Conservation (phyloP, 2,797 vertebrate genomes). For the Mus minutoides region DNA sequence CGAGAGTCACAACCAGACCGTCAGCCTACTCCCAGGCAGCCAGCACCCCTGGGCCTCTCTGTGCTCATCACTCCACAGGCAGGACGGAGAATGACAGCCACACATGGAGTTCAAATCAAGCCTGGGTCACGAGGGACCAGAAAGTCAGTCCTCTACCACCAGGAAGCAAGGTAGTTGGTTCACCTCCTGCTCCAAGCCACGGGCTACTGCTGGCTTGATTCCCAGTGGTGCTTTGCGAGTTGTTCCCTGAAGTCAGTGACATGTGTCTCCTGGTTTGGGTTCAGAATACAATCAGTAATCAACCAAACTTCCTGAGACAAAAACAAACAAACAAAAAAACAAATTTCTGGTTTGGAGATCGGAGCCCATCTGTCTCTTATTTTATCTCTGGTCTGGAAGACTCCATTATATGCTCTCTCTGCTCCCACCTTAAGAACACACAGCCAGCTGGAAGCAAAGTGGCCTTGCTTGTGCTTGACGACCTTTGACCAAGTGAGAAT, state of each 20-base stretch:
- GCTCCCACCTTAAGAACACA: background rate
- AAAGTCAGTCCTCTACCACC: background rate
- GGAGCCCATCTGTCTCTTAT: constrained; percentile 83
- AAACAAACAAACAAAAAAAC: background rate
- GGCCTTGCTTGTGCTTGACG: constrained; percentile 60
- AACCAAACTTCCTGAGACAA: constrained; percentile 43
- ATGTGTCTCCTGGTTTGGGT: constrained; percentile 65
- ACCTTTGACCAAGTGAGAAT: constrained; percentile 2
- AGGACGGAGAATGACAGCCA: background rate
- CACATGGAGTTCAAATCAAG: background rate
- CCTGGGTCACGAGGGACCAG: background rate
- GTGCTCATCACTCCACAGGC: background rate
- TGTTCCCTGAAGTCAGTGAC: background rate
- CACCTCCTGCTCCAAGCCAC: background rate
- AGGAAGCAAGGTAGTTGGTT: background rate
- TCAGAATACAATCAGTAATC: constrained; percentile 80
- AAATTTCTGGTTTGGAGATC: constrained; percentile 80
- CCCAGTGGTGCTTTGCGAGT: background rate
- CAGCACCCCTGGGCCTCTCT: too few relatives aligned
- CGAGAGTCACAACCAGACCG: background rate
- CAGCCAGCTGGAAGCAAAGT: constrained; percentile 23
- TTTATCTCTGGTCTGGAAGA: constrained; percentile 53
- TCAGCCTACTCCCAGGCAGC: too few relatives aligned
- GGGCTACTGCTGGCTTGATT: background rate
- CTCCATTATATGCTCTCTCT: background rate